Evolutionary conservation across 2,797 vertebrate species (phyloP).

Genomic region (Macrochelys suwanniensis): DNA sequence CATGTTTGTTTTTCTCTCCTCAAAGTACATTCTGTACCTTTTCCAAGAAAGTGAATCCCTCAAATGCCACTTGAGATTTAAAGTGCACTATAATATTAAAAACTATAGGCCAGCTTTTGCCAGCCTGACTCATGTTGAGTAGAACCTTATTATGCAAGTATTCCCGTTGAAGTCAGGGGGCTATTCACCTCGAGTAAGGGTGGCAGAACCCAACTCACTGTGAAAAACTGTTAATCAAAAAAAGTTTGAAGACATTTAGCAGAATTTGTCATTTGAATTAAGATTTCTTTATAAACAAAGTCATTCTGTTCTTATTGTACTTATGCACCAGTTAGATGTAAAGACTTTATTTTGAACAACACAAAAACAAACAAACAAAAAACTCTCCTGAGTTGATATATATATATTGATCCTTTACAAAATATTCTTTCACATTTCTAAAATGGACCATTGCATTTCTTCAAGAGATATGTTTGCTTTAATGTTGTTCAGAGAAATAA

Average conservation of each 20-base stretch:
- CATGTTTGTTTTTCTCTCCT: background rate
- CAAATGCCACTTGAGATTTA: accelerated
- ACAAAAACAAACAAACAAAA: background rate
- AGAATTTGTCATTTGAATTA: background rate
- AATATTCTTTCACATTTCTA: background rate
- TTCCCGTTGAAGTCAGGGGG: background rate
- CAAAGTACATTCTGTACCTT: background rate
- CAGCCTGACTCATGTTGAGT: background rate
- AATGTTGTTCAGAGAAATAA: background rate
- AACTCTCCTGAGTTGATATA: background rate
- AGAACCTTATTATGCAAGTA: background rate
- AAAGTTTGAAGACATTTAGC: background rate
- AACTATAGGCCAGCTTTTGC: background rate
- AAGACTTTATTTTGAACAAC: background rate
- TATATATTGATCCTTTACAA: background rate
- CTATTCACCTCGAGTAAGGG: background rate
- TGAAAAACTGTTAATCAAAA: background rate
- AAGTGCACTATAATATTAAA: background rate
- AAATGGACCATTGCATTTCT: background rate
- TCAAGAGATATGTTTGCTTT: background rate
- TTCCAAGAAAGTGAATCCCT: background rate
- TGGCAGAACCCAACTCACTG: background rate
- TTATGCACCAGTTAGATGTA: background rate
- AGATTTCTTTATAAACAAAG: background rate
- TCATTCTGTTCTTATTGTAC: background rate